Evolutionary conservation across 2,113 vertebrate species (phyloP).

Genomic region (Albula glossodonta): DNA sequence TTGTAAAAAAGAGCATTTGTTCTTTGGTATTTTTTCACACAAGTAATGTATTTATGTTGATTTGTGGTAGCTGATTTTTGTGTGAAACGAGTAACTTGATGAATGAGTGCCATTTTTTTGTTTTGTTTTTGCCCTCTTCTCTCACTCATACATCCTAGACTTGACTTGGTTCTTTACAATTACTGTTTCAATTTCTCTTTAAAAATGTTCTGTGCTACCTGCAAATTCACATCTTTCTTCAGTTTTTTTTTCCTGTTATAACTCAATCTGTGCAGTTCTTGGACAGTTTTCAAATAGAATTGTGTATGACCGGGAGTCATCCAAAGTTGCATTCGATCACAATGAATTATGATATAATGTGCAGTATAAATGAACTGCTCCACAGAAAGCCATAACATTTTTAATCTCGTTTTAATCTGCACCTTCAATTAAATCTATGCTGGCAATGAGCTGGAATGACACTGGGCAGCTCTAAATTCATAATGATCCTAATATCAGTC

Average conservation of each 20-base stretch:
- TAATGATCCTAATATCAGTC: constrained; percentile 56
- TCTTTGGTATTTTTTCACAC: not conserved
- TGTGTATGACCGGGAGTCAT: not conserved
- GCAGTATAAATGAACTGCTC: not conserved
- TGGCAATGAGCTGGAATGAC: constrained; percentile 47
- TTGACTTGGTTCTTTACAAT: not conserved
- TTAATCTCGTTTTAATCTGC: not conserved
- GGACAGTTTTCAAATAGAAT: not conserved
- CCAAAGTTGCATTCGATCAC: not conserved
- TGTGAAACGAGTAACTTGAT: too few species aligned
- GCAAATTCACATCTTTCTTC: not conserved
- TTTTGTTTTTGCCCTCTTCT: not conserved
- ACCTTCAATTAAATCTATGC: constrained; percentile 59
- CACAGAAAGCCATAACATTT: not conserved
- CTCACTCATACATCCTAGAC: not conserved
- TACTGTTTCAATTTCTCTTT: not conserved
- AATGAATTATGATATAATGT: not conserved
- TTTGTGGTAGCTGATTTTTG: not conserved
- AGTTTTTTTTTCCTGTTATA: not conserved
- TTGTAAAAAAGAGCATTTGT: not conserved
- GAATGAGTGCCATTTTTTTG: too few species aligned
- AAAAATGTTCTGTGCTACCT: not conserved
- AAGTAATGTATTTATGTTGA: not conserved
- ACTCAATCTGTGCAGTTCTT: too few species aligned
- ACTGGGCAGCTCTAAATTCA: constrained; percentile 55